phyloP scores from a whole-genome alignment of 2,888 invertebrate genomes.

The Drosophila pullipes region DNA sequence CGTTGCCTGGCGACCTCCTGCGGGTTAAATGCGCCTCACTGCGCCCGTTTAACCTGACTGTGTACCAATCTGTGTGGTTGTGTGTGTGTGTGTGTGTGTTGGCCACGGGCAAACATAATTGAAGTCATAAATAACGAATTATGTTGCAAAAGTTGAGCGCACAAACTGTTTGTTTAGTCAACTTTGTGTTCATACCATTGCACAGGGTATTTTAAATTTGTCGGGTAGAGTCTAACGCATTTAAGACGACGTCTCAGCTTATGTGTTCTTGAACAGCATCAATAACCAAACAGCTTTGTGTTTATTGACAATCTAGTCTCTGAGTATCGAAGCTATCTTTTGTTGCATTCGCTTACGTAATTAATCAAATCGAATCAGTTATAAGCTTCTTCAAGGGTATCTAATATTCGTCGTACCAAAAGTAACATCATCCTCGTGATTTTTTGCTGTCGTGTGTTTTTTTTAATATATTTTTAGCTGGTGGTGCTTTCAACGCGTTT shows the following conservation, averaged over 20 bases:
- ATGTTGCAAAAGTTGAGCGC: slow-evolving; percentile 75
- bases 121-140: slow-evolving; percentile 82
- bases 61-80: slow-evolving; percentile 15
- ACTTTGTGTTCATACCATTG: slow-evolving; percentile 30
- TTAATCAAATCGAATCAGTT: neutral
- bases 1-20: slow-evolving; percentile 41
- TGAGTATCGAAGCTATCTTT: neutral
- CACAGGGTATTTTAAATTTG: neutral
- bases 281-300: neutral
- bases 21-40: slow-evolving; percentile 65
- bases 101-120: slow-evolving; percentile 78
- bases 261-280: neutral
- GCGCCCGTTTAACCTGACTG: slow-evolving; percentile 70
- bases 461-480: slow-evolving; percentile 3
- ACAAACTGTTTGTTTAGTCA: slow-evolving; percentile 67
- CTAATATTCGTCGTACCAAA: neutral
- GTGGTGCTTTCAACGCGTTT: slow-evolving; percentile 41
- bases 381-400: neutral
- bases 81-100: slow-evolving; percentile 32
- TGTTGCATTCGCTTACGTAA: neutral
- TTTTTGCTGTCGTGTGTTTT: slow-evolving; percentile 3
- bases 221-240: neutral
- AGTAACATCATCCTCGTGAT: neutral
- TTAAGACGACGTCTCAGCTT: neutral
- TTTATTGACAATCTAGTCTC: neutral